Conservation (phyloP, 1,140 invertebrate species). For the Trichonephila inaurata region DNA sequence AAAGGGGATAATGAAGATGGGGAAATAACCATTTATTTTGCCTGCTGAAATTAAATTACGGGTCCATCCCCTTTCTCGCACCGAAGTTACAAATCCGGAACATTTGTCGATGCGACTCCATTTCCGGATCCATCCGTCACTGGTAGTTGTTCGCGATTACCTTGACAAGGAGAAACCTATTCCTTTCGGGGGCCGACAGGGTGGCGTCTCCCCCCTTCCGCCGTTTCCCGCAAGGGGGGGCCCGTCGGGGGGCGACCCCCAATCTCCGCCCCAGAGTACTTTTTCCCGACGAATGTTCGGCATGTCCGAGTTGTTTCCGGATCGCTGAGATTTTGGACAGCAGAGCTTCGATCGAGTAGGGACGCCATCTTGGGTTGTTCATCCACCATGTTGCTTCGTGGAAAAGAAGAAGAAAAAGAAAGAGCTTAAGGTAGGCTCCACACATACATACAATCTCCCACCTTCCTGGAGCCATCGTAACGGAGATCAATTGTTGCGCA, state of each 20-base stretch:
- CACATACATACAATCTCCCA: not conserved
- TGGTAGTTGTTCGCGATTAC: conserved; percentile 47
- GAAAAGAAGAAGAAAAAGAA: not conserved
- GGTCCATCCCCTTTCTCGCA: not conserved
- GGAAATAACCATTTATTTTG: not conserved
- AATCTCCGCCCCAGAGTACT: not conserved
- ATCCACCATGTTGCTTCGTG: not conserved
- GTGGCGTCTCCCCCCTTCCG: conserved; percentile 52
- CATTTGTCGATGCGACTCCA: conserved; percentile 57
- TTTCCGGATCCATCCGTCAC: conserved; percentile 33
- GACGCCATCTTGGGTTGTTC: not conserved
- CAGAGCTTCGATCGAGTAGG: not conserved
- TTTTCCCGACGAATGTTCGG: not conserved
- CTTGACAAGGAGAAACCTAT: not conserved
- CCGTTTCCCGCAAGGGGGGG: conserved; percentile 68
- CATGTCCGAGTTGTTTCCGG: conserved; percentile 2
- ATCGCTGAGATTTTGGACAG: conserved; percentile 11
- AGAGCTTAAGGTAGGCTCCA: not conserved
- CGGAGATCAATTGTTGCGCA: conserved; percentile 26
- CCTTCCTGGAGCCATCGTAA: not conserved
- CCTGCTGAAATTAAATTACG: not conserved
- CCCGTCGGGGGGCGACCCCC: not conserved
- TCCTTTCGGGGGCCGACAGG: not conserved
- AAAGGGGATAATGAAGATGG: no score
- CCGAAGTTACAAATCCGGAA: conserved; percentile 57